Evolutionary conservation across 2,888 invertebrate genomes (phyloP), one percentile per base, ranked within the genome.

Genomic region (Drosophila koepferae): DNA sequence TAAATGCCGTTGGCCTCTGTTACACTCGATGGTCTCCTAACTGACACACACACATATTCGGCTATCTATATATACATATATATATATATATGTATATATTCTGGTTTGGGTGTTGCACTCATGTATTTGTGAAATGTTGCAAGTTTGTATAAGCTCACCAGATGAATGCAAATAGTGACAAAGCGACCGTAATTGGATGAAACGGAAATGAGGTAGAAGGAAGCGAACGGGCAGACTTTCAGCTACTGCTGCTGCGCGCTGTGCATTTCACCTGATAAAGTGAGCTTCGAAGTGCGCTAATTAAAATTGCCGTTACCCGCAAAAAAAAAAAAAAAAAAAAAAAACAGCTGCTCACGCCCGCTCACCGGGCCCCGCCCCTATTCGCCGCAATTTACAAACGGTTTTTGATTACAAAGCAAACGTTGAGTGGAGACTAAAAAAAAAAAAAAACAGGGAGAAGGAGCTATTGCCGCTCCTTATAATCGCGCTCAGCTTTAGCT

Each of bases 131-230:
- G 53, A 2, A 63, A 44, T 61, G 63, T 63, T 28, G 46, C 61
- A 64, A 54, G 62, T 67, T 75, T 80, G 54, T 71, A 59, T 63
- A 77, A 80, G 63, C 71, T 67, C 80, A 68, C 53, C 76, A 59
- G 76, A 41, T 48, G 75, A 67, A 82, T 69, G 82, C 79, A 72
- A 74, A 71, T 66, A 79, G 72, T 79, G 82, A 81, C 82, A 82
- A 82, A 73, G 67, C 64, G 59, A 56, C 65, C 68, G 72, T 76
- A 82, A 82, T 81, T 81, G 76, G 80, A 76, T 76, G 71, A 72
- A 80, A 71, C 72, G 80, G 80, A 80, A 82, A 80, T 81, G 76
- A 81, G 77, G 76, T 76, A 80, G 76, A 79, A 80, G 79, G 53
- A 53, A 68, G 54, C 60, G 64, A 55, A 61, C 63, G 48, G 49